Base-by-base conservation (phyloP, 2,113 vertebrate species). In the Pogona vitticeps region DNA sequence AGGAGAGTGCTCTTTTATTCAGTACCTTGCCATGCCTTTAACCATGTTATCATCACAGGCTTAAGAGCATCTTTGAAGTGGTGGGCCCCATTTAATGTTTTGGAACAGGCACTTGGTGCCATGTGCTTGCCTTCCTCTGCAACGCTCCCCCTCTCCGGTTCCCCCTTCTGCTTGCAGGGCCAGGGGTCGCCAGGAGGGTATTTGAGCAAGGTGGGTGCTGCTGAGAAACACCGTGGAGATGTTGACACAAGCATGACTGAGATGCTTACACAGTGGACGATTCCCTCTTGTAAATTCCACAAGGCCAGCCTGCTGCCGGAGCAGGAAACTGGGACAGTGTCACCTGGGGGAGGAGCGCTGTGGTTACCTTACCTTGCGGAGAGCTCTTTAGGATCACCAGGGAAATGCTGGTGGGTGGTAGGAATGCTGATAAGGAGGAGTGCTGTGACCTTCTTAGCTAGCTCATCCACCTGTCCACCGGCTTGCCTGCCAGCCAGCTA, bases 351-450 rank as follows among this genome's bases (percentile, higher is more conserved):
- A 91, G 73, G 92, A 84, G 90, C 90, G 90, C 91, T 92, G 85
- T 89, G 83, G 93, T n/a, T 88, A 91, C 89, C 13, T 94, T 93
- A 95, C 91, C 94, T 95, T 95, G 92, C 91, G 78, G 80, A 73
- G 92, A 89, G 73, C 88, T 94, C 90, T 94, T 94, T 91, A 92
- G 92, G 94, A 94, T 91, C 92, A 94, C 88, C 81, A 81, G 90
- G 93, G 94, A 93, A 95, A 95, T 95, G 94, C 93, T 93, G 95
- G 92, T 92, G 93, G 93, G 92, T 89, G 93, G 92, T 89, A 95
- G 95, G 95, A 95, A 95, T 95, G 95, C 92, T 95, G 95, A 95
- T 95, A 95, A 95, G 93, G 63, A 65, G 63, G 63, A 86, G 91
- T 83, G 0, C 2, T 86, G 91, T 15, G 88, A 90, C 94, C 92